These are phyloP conservation scores for Ceryle rudis DNA, from an alignment of 2,797 vertebrate species.

Conservation along the genomic window DNA sequence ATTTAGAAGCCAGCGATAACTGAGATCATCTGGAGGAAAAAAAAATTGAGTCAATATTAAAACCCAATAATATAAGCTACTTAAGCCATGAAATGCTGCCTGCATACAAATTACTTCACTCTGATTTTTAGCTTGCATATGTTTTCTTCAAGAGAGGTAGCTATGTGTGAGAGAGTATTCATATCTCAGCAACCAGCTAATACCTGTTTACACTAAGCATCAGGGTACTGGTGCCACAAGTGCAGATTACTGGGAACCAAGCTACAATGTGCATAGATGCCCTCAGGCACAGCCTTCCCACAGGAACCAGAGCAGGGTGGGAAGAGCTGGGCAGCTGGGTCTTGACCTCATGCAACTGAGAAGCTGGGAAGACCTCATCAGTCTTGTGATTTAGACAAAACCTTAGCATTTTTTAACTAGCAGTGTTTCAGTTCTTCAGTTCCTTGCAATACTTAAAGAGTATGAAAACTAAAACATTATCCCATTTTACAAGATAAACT, in stretches of 20 bases:
- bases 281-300: not conserved
- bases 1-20: constrained; percentile 97
- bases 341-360: not conserved
- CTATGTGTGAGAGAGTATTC: not conserved
- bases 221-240: not conserved
- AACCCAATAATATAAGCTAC: not conserved
- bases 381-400: not conserved
- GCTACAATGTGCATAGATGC: accelerated
- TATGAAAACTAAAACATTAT: not conserved
- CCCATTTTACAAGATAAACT: not conserved
- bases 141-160: not conserved
- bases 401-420: not conserved
- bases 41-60: constrained; percentile 36
- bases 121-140: not conserved
- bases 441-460: not conserved
- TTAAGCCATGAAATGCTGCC: not conserved
- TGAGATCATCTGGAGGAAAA: constrained; percentile 88
- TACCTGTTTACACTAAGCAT: not conserved
- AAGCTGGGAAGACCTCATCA: not conserved
- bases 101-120: not conserved
- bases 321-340: not conserved
- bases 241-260: not conserved
- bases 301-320: not conserved
- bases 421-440: not conserved
- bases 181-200: not conserved